Percentiles rank a stretch among this genome's conserved stretches.
phyloP scores from a whole-genome alignment of 2,888 invertebrate species.

The Dryadula phaetusa region DNA sequence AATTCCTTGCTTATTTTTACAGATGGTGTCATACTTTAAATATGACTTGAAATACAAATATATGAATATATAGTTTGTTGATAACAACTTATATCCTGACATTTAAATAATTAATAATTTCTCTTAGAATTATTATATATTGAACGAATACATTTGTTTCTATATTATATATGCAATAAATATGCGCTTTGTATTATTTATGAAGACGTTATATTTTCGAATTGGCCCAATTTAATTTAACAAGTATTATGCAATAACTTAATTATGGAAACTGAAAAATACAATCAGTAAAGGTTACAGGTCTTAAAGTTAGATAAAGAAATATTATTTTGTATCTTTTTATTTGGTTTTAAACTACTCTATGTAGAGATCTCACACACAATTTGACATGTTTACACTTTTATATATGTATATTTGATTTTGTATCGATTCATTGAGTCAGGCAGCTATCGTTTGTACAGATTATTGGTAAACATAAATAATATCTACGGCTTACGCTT shows the following conservation, averaged over 20 bases:
- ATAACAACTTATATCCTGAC: conserved; percentile 11
- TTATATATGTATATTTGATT: conserved; percentile 6
- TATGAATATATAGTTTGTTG: conserved; percentile 3
- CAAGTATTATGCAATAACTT: conserved; percentile 8
- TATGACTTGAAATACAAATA: neutral
- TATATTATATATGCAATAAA: conserved; percentile 32
- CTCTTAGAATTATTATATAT: conserved; percentile 7
- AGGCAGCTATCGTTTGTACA: conserved; percentile 31
- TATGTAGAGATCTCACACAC: conserved; percentile 22
- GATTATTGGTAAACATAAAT: neutral
- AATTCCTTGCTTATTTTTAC: neutral
- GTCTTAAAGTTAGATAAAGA: neutral
- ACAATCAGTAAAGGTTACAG: neutral
- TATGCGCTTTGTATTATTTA: conserved; percentile 28
- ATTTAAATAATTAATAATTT: conserved; percentile 15
- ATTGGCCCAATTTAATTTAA: neutral
- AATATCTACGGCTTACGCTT: conserved; percentile 2
- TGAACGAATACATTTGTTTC: conserved; percentile 35
- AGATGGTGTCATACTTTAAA: neutral
- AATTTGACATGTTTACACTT: conserved; percentile 11
- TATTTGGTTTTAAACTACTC: neutral
- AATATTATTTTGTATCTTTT: neutral
- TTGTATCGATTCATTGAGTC: conserved; percentile 27
- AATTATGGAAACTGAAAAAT: too few species aligned
- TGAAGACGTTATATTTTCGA: conserved; percentile 12